Evolutionary conservation across 2,888 invertebrate species (phyloP).

Genomic region (Lasius fuliginosus): DNA sequence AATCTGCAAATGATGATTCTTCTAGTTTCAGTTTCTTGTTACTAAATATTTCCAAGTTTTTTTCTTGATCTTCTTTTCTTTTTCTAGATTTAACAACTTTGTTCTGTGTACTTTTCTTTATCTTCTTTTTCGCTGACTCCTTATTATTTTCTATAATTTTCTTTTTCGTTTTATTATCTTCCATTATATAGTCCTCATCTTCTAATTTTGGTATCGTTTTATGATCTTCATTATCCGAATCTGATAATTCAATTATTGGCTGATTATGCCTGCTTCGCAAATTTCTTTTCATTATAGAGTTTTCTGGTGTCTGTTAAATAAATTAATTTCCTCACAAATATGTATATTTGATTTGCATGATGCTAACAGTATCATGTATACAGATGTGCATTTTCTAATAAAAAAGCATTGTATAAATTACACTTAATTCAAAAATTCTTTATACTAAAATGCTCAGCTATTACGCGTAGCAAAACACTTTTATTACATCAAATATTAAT

Average conservation of each 20-base stretch:
- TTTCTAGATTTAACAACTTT: neutral
- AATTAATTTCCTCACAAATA: neutral
- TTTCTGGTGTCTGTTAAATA: conserved; percentile 10
- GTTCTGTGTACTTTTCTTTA: neutral
- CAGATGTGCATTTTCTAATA: neutral
- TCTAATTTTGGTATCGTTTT: neutral
- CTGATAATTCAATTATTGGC: conserved; percentile 62
- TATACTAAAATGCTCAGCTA: neutral
- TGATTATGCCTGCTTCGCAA: neutral
- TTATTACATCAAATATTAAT: neutral
- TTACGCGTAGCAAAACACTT: neutral
- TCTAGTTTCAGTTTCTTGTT: conserved; percentile 29
- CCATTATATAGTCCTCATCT: conserved; percentile 50
- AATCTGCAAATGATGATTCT: neutral
- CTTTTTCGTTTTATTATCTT: neutral
- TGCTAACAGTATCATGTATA: neutral
- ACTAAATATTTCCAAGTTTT: neutral
- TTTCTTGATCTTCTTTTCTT: neutral
- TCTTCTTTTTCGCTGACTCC: neutral
- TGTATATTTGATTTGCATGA: neutral
- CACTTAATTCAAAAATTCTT: neutral
- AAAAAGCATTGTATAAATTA: neutral
- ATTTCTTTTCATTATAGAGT: conserved; percentile 57
- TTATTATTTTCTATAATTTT: neutral
- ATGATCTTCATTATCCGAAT: conserved; percentile 64